Conservation (phyloP, 2,888 invertebrate species). For the Calameuta filiformis region DNA sequence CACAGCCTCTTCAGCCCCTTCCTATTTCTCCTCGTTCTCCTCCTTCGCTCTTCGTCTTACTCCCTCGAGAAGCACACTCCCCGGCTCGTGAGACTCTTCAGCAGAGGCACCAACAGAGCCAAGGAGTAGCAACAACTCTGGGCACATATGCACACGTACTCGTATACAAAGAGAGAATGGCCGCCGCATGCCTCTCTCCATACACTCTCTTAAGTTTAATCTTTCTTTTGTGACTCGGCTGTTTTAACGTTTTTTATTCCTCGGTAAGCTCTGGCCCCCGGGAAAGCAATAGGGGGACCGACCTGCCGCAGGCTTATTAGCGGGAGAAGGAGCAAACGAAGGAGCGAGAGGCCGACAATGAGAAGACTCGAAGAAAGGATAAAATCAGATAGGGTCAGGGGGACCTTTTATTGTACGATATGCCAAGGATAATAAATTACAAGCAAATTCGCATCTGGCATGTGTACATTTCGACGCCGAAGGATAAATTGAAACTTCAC, state of each 20-base stretch:
- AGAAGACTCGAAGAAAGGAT: neutral
- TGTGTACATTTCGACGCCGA: neutral
- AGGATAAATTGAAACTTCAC: neutral
- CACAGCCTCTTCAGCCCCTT: constrained; percentile 20
- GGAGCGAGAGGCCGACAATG: constrained; percentile 16
- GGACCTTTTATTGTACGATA: neutral
- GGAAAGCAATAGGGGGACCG: constrained; percentile 17
- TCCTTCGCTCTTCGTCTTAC: constrained; percentile 13
- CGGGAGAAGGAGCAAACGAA: constrained; percentile 12
- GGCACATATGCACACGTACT: constrained; percentile 6
- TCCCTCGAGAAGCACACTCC: constrained; percentile 12
- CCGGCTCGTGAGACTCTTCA: constrained; percentile 22
- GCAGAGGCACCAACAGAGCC: constrained; percentile 10
- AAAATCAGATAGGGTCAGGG: neutral
- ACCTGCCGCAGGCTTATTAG: constrained; percentile 48
- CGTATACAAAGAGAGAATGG: constrained; percentile 26
- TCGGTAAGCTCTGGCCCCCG: constrained; percentile 42
- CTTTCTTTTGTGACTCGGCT: constrained; percentile 63
- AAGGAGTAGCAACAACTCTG: constrained; percentile 8
- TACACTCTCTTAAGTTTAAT: constrained; percentile 55
- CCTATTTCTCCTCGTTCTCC: constrained; percentile 20
- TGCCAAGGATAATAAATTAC: neutral
- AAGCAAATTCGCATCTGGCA: neutral
- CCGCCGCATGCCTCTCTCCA: constrained; percentile 43
- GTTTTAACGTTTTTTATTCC: constrained; percentile 61